These are phyloP conservation scores for Nasonia longicornis DNA, from an alignment of 1,140 invertebrate genomes.

Conservation along the genomic window DNA sequence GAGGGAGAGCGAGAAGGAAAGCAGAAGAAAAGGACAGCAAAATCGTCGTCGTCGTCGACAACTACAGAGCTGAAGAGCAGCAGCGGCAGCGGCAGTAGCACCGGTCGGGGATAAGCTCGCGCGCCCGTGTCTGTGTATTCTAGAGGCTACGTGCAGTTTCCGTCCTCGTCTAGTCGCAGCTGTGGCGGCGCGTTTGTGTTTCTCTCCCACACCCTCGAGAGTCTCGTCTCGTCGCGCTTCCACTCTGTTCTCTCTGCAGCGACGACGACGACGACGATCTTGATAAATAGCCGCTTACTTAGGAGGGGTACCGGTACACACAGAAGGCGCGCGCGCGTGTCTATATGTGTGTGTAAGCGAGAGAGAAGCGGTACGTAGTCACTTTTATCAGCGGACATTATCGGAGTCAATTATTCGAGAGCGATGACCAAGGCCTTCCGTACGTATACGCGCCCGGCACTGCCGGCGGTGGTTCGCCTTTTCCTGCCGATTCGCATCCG, in stretches of 20 bases:
- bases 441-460: background rate
- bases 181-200: background rate
- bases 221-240: background rate
- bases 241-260: background rate
- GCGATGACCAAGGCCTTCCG: slow-evolving; percentile 42
- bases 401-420: slow-evolving; percentile 49
- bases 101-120: background rate
- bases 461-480: slow-evolving; percentile 24
- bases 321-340: background rate
- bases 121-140: background rate
- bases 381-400: slow-evolving; percentile 52
- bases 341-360: background rate
- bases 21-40: background rate
- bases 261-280: slow-evolving; percentile 47
- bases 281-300: slow-evolving; percentile 55
- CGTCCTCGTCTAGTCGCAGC: background rate
- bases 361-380: slow-evolving; percentile 7
- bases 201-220: background rate
- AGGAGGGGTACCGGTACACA: background rate
- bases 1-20: background rate
- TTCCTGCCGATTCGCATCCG: slow-evolving; percentile 43
- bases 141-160: background rate
- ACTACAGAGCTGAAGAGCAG: background rate
- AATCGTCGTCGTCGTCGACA: background rate
- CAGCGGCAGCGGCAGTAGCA: background rate